These are phyloP conservation scores for Cancer borealis DNA, from an alignment of 2,888 invertebrate species.

Conservation along the genomic window DNA sequence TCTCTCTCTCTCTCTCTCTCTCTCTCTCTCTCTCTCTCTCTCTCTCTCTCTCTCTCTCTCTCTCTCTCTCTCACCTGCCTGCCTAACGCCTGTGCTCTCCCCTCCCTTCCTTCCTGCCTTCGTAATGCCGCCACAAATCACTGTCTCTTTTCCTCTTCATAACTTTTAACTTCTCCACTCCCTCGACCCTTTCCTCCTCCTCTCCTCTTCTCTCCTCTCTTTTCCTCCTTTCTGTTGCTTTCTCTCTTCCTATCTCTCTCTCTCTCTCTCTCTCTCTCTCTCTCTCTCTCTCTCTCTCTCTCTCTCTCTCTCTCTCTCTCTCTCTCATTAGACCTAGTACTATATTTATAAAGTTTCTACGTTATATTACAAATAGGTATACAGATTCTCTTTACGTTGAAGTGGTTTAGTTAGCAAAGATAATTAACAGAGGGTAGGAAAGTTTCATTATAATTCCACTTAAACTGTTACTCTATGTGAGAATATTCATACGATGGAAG, in stretches of 20 bases:
- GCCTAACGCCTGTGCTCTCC: not conserved
- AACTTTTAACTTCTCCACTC: not conserved
- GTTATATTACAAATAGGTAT: not conserved
- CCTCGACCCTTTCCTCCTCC: not conserved
- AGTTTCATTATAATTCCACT: not conserved
- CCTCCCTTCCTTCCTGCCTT: not conserved
- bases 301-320: not conserved
- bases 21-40: not conserved
- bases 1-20: not conserved
- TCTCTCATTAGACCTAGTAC: not conserved
- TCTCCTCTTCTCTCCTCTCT: not conserved
- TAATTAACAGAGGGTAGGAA: not conserved
- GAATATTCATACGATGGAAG: too few relatives aligned
- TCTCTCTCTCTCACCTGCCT: not conserved
- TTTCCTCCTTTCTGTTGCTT: not conserved
- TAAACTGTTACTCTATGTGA: not conserved
- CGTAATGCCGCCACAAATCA: slow-evolving; percentile 32
- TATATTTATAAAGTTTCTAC: not conserved
- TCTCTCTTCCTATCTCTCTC: not conserved
- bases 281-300: not conserved
- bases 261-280: not conserved
- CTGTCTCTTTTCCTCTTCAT: slow-evolving; percentile 35
- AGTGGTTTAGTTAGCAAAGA: not conserved
- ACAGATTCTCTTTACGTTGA: not conserved
- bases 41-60: slow-evolving; percentile 35